Evolutionary conservation across 2,888 invertebrate species (phyloP).

Genomic region (Caenorhabditis wallacei): DNA sequence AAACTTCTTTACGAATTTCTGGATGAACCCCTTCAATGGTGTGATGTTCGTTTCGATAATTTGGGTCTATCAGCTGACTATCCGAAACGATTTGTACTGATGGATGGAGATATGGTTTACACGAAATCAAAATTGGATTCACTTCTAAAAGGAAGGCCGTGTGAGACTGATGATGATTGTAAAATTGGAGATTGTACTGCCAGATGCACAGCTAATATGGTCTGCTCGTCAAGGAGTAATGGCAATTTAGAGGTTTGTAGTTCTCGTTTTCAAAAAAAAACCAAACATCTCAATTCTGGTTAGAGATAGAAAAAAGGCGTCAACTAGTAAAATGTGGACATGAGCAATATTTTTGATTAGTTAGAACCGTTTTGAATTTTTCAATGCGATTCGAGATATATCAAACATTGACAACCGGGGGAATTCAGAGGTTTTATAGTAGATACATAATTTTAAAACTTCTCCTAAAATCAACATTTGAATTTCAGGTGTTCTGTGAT

Average conservation of each 20-base stretch:
- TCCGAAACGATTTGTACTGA: conserved; percentile 82
- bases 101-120: conserved; percentile 83
- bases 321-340: too few species aligned
- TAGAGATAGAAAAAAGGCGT: too few species aligned
- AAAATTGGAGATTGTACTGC: conserved; percentile 76
- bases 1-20: conserved; percentile 83
- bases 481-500: conserved; percentile 82
- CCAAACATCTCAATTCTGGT: too few species aligned
- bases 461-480: too few species aligned
- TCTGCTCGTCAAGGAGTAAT: conserved; percentile 79
- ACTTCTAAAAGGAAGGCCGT: conserved; percentile 74
- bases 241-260: conserved; percentile 81
- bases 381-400: too few species aligned
- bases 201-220: conserved; percentile 74
- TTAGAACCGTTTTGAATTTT: too few species aligned
- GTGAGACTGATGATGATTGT: conserved; percentile 81
- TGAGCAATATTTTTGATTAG: too few species aligned
- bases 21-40: conserved; percentile 84
- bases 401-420: too few species aligned
- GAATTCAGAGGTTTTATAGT: too few species aligned
- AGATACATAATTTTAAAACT: too few species aligned
- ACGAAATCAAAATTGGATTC: conserved; percentile 79
- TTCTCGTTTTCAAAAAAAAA: too few species aligned
- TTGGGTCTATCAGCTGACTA: conserved; percentile 82
- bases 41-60: conserved; percentile 84